Conservation (phyloP, 1,140 invertebrate genomes). For the Thaumetopoea pityocampa region DNA sequence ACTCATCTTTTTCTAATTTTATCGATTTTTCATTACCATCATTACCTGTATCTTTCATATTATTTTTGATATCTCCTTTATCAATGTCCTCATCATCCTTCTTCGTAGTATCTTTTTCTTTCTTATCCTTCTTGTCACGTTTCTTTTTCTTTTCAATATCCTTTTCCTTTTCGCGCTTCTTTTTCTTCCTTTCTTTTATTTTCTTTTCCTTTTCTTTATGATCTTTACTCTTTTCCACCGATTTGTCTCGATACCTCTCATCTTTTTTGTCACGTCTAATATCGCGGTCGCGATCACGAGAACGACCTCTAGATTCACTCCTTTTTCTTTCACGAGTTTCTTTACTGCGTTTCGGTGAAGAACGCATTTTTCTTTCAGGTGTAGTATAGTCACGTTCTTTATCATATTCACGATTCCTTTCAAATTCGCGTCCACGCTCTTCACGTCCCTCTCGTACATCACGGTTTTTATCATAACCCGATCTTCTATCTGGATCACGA, state of each 20-base stretch:
- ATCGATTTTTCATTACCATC: constrained; percentile 13
- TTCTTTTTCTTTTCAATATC: constrained; percentile 67
- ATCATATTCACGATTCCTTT: constrained; percentile 58
- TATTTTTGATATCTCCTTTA: constrained; percentile 21
- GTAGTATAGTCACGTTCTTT: constrained; percentile 55
- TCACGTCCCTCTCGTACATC: constrained; percentile 43
- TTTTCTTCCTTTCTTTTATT: constrained; percentile 68
- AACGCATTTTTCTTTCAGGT: constrained; percentile 55
- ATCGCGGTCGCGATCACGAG: constrained; percentile 48
- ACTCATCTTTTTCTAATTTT: constrained; percentile 20
- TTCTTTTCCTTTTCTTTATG: constrained; percentile 71
- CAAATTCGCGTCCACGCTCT: constrained; percentile 50
- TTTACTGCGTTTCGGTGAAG: constrained; percentile 55
- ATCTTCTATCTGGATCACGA: constrained; percentile 41
- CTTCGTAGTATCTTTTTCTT: constrained; percentile 55
- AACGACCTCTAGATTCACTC: constrained; percentile 65
- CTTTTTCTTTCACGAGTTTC: constrained; percentile 58
- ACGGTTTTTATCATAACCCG: constrained; percentile 39
- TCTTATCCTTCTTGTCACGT: constrained; percentile 70
- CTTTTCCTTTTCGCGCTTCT: constrained; percentile 69
- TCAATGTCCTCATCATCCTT: constrained; percentile 37
- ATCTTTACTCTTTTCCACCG: constrained; percentile 50
- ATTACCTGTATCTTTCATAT: constrained; percentile 19
- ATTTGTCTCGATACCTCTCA: constrained; percentile 56
- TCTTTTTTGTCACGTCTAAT: constrained; percentile 60